These are phyloP conservation scores for Dysmachus trigonus DNA, from an alignment of 2,888 invertebrate genomes.

Conservation along the genomic window DNA sequence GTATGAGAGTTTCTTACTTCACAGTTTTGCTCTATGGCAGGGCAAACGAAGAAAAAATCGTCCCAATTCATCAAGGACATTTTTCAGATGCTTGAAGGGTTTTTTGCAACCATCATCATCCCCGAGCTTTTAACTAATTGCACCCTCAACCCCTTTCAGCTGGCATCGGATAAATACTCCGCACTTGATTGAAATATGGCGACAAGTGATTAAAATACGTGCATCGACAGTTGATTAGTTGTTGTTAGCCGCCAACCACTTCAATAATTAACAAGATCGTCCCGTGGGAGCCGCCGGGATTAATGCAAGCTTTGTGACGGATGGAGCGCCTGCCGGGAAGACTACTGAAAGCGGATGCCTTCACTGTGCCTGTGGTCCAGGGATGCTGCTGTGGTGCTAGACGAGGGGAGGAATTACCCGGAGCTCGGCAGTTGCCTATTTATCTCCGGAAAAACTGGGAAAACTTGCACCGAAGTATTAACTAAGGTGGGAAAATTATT, in stretches of 20 bases:
- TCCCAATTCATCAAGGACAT: constrained; percentile 1
- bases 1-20: neutral
- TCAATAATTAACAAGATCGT: constrained; percentile 45
- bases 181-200: constrained; percentile 53
- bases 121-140: constrained; percentile 39
- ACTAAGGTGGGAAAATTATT: neutral
- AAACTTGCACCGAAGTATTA: neutral
- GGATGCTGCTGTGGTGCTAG: no score
- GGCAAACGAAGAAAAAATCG: neutral
- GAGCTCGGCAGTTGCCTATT: neutral
- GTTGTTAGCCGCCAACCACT: constrained; percentile 52
- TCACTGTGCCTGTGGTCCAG: neutral
- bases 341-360: constrained; percentile 3
- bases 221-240: constrained; percentile 54
- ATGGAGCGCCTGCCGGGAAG: neutral
- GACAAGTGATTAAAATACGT: constrained; percentile 55
- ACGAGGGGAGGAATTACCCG: neutral
- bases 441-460: neutral
- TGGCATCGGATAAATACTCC: constrained; percentile 41
- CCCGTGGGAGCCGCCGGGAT: constrained; percentile 27
- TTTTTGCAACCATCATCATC: neutral
- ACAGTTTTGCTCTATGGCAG: neutral
- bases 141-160: constrained; percentile 31
- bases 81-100: constrained; percentile 9
- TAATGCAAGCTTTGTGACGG: constrained; percentile 25